Conservation (phyloP, 2,888 invertebrate genomes). For the Himalopsyche japonica region DNA sequence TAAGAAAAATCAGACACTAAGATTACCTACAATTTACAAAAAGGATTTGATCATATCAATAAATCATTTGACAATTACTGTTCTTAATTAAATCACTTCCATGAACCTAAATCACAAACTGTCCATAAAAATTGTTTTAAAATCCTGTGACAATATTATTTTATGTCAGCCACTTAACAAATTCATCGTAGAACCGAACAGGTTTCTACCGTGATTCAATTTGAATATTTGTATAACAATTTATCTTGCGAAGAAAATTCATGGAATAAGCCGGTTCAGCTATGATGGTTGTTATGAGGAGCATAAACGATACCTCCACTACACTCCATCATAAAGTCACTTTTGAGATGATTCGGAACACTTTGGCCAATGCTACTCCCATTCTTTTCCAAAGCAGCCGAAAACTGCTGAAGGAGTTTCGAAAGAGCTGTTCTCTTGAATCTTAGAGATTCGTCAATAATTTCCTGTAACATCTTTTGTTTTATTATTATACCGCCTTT, state of each 20-base stretch:
- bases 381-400: constrained; percentile 57
- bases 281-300: constrained; percentile 31
- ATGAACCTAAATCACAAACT: not conserved
- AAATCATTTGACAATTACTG: not conserved
- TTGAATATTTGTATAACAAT: constrained; percentile 4
- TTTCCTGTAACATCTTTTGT: constrained; percentile 70
- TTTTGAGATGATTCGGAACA: constrained; percentile 44
- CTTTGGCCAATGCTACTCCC: constrained; percentile 54
- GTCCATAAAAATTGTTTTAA: not conserved
- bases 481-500: constrained; percentile 71
- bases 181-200: not conserved
- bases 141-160: not conserved
- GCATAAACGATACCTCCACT: constrained; percentile 14
- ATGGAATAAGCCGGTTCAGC: constrained; percentile 18
- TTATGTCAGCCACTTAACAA: not conserved
- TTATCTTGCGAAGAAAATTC: not conserved
- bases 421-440: constrained; percentile 77
- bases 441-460: constrained; percentile 75
- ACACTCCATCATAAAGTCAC: constrained; percentile 45
- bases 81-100: not conserved
- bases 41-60: not conserved
- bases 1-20: not conserved
- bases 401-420: constrained; percentile 68
- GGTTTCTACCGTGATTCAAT: constrained; percentile 33
- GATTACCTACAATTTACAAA: not conserved